Conservation (phyloP, 1,140 invertebrate genomes). For the Rhagoletis pomonella region DNA sequence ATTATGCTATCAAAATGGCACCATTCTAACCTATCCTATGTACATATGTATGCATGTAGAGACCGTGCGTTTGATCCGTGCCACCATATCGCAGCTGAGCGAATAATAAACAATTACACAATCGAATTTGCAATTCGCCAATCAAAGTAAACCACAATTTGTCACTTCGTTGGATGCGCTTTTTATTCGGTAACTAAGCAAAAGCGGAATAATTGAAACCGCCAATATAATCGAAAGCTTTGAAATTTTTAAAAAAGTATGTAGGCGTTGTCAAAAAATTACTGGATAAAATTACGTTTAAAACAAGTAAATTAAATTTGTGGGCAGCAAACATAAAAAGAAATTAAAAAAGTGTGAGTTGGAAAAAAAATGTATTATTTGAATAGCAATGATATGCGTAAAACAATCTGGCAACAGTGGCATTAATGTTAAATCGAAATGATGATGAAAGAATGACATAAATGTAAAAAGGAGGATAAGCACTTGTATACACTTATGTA, state of each 20-base stretch:
- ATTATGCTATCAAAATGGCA: too few species aligned
- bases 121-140: neutral
- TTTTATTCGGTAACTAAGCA: neutral
- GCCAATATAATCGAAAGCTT: neutral
- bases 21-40: too few species aligned
- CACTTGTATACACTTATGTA: too few species aligned
- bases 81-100: too few species aligned
- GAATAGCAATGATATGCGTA: neutral
- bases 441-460: neutral
- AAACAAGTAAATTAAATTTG: neutral
- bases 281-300: neutral
- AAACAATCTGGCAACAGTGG: neutral
- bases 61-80: too few species aligned
- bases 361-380: constrained; percentile 1
- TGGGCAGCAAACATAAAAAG: too few species aligned
- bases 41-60: too few species aligned
- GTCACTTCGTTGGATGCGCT: neutral
- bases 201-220: too few species aligned
- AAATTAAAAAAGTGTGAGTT: neutral
- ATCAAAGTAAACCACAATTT: constrained; percentile 28
- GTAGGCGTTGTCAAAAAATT: neutral
- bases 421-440: neutral
- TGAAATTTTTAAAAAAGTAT: too few species aligned
- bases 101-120: neutral
- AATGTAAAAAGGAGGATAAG: neutral